phyloP scores from a whole-genome alignment of 2,797 vertebrate genomes.

The Phalanger gymnotis region DNA sequence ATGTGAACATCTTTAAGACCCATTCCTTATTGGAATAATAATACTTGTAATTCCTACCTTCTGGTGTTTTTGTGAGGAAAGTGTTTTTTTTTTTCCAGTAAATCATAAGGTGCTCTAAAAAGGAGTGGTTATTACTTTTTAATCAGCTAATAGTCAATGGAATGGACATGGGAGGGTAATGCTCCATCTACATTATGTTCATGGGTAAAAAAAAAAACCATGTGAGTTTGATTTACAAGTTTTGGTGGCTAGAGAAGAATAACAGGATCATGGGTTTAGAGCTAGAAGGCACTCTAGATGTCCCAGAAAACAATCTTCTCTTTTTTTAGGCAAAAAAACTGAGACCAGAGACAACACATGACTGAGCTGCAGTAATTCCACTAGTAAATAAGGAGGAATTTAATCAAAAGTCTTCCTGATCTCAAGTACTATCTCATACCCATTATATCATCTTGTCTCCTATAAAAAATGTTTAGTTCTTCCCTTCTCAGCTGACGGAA shows the following conservation, averaged over 20 bases:
- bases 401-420: background rate
- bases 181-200: background rate
- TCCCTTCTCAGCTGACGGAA: background rate
- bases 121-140: too few species aligned
- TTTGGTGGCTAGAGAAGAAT: background rate
- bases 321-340: background rate
- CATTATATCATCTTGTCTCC: background rate
- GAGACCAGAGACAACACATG: background rate
- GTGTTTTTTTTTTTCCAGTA: too few species aligned
- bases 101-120: too few species aligned
- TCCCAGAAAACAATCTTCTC: background rate
- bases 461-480: background rate
- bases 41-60: background rate
- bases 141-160: too few species aligned
- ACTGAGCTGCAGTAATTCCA: background rate
- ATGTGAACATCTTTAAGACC: background rate
- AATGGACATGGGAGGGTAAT: too few species aligned
- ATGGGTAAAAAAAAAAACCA: background rate
- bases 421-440: background rate
- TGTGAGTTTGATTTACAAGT: background rate
- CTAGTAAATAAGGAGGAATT: background rate
- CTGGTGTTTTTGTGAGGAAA: too few species aligned
- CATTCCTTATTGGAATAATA: background rate
- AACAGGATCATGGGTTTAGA: background rate
- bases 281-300: background rate